Percentiles rank a stretch among this genome's conserved stretches.
phyloP scores from a whole-genome alignment of 1,140 invertebrate genomes.

The Pygmarrhopalites habei region DNA sequence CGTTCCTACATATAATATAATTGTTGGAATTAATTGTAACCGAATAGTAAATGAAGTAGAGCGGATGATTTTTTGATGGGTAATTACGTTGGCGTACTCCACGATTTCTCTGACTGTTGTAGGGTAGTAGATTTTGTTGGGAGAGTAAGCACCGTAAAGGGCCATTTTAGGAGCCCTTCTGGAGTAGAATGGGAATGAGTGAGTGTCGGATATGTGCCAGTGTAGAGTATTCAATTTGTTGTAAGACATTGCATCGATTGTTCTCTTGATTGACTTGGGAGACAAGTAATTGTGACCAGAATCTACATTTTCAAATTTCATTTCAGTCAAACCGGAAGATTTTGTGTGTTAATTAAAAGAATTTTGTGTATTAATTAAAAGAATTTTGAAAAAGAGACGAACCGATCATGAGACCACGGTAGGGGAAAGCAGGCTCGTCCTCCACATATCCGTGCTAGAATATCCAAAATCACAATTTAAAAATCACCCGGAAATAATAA shows the following conservation, averaged over 20 bases:
- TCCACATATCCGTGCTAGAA: constrained; percentile 39
- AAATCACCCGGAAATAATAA: constrained; percentile 47
- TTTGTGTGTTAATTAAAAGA: too few species aligned
- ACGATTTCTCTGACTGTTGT: constrained; percentile 39
- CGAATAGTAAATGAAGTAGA: too few species aligned
- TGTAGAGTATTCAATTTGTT: constrained; percentile 44
- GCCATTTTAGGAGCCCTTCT: constrained; percentile 42
- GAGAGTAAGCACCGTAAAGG: constrained; percentile 43
- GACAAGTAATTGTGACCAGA: constrained; percentile 41
- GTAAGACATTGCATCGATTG: constrained; percentile 43
- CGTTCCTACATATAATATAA: constrained; percentile 25
- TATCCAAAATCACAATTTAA: too few species aligned
- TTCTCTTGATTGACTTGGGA: constrained; percentile 36
- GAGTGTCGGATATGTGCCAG: constrained; percentile 44
- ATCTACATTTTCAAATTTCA: too few species aligned
- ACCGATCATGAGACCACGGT: constrained; percentile 57
- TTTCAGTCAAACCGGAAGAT: too few species aligned
- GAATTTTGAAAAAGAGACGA: not conserved
- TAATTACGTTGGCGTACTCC: constrained; percentile 33
- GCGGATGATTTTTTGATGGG: not conserved
- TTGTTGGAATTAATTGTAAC: too few species aligned
- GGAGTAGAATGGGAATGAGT: constrained; percentile 44
- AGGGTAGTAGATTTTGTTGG: constrained; percentile 42
- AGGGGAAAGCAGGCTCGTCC: constrained; percentile 65
- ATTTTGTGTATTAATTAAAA: too few species aligned